phyloP scores from a whole-genome alignment of 2,113 vertebrate species.

The Lota lota region DNA sequence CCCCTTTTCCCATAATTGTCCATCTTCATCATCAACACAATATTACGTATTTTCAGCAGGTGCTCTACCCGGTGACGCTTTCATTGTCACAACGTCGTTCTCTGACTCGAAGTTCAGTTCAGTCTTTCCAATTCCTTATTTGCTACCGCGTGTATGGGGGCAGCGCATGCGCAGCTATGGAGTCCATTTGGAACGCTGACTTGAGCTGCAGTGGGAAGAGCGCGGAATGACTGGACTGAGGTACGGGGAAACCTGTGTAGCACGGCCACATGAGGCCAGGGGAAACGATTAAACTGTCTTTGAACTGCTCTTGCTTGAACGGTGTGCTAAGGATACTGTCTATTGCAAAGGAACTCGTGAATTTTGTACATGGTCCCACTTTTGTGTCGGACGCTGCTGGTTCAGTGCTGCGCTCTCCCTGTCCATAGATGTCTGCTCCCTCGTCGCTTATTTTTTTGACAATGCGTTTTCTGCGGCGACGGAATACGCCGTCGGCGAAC shows the following conservation, averaged over 20 bases:
- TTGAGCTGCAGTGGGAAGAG: slow-evolving; percentile 28
- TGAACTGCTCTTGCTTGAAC: slow-evolving; percentile 67
- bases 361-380: slow-evolving; percentile 66
- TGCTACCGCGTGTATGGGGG: neutral
- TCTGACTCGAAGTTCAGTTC: no score
- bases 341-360: slow-evolving; percentile 89
- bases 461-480: slow-evolving; percentile 89
- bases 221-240: slow-evolving; percentile 50
- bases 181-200: slow-evolving; percentile 22
- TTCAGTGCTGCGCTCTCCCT: neutral
- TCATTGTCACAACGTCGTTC: no score
- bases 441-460: slow-evolving; percentile 57
- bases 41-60: no score
- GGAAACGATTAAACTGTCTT: neutral
- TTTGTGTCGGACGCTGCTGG: slow-evolving; percentile 3
- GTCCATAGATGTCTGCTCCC: slow-evolving; percentile 24
- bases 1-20: no score
- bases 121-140: no score
- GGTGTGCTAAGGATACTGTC: slow-evolving; percentile 91
- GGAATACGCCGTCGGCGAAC: slow-evolving; percentile 93
- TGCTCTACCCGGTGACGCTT: no score
- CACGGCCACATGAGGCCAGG: slow-evolving; percentile 56
- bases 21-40: no score
- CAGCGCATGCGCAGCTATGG: neutral
- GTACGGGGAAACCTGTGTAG: slow-evolving; percentile 44